A percentile compares a stretch with the other conserved stretches of the same genome.
Evolutionary conservation across 2,797 vertebrate genomes (phyloP).

Genomic region (Hoplostethus mediterraneus): DNA sequence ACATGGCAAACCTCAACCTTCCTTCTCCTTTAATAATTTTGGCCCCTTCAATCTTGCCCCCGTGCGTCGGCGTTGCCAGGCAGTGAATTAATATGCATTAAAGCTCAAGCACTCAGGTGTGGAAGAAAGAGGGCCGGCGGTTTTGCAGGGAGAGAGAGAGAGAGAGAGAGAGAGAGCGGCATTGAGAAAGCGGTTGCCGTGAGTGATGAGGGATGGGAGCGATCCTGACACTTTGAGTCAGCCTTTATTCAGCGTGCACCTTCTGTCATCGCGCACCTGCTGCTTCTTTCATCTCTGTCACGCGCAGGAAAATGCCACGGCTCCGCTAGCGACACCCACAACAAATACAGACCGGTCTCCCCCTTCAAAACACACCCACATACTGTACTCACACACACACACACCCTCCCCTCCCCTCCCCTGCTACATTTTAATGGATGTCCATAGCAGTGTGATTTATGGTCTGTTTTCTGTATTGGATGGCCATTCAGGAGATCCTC

Average conservation of each 20-base stretch:
- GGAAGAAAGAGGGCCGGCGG: slow-evolving; percentile 43
- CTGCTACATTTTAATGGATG: slow-evolving; percentile 35
- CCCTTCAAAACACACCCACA: slow-evolving; percentile 8
- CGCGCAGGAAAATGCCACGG: slow-evolving; percentile 34
- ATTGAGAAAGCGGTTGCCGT: slow-evolving; percentile 54
- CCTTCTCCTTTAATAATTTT: slow-evolving; percentile 35
- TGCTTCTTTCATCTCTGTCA: slow-evolving; percentile 68
- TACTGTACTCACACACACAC: slow-evolving; percentile 2
- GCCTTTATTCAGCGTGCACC: slow-evolving; percentile 69
- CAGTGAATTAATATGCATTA: slow-evolving; percentile 72
- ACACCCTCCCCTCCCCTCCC: slow-evolving; percentile 31
- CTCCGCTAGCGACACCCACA: slow-evolving; percentile 39
- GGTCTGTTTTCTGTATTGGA: slow-evolving; percentile 8
- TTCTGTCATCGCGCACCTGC: slow-evolving; percentile 53
- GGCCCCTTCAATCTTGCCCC: slow-evolving; percentile 12
- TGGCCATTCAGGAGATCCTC: slow-evolving; percentile 25
- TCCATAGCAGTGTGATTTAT: slow-evolving; percentile 54
- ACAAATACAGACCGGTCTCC: slow-evolving; percentile 35
- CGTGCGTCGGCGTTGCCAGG: slow-evolving; percentile 26
- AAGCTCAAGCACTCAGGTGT: slow-evolving; percentile 65
- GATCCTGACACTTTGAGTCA: slow-evolving; percentile 70
- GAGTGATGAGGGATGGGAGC: slow-evolving; percentile 75
- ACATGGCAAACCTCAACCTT: slow-evolving; percentile 1
- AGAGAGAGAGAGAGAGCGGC: neutral
- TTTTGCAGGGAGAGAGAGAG: slow-evolving; percentile 23